Percentiles rank a stretch among this genome's conserved stretches.
These are phyloP conservation scores for Alligator sinensis DNA, from an alignment of 2,113 vertebrate species.

Conservation along the genomic window DNA sequence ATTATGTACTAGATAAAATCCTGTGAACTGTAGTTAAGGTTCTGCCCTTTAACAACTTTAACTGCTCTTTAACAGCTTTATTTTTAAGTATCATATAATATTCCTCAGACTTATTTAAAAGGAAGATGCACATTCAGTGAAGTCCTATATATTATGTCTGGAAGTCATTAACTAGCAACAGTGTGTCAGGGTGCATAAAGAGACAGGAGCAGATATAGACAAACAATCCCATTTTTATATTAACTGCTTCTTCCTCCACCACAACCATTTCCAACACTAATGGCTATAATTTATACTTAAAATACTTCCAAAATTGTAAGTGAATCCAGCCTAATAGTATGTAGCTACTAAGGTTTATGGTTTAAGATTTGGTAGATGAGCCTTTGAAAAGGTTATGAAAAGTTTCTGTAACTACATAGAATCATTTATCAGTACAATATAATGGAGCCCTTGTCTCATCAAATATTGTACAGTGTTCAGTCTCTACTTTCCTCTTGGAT, in stretches of 20 bases:
- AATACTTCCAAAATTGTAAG: not conserved
- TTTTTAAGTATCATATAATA: not conserved
- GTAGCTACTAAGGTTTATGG: constrained; percentile 12
- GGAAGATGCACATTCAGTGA: constrained; percentile 37
- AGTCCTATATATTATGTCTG: constrained; percentile 13
- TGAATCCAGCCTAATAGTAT: not conserved
- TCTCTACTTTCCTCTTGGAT: constrained; percentile 55
- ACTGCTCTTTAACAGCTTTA: not conserved
- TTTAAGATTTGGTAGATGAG: constrained; percentile 21
- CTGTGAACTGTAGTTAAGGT: constrained; percentile 10
- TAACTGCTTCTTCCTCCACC: constrained; percentile 3
- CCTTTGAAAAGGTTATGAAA: constrained; percentile 57
- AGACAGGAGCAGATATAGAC: constrained; percentile 18
- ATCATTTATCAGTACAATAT: constrained; percentile 31
- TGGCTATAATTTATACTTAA: constrained; percentile 47
- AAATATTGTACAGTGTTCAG: constrained; percentile 37
- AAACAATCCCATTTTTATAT: not conserved
- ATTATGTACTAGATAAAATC: constrained; percentile 23
- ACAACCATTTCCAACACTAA: constrained; percentile 38
- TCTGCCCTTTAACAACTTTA: constrained; percentile 21
- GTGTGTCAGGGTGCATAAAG: constrained; percentile 15
- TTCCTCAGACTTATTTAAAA: constrained; percentile 6
- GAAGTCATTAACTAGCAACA: constrained; percentile 63
- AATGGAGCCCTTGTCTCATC: constrained; percentile 67
- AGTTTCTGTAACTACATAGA: not conserved